phyloP scores from a whole-genome alignment of 1,140 invertebrate genomes.

The Scaptomyza montana region DNA sequence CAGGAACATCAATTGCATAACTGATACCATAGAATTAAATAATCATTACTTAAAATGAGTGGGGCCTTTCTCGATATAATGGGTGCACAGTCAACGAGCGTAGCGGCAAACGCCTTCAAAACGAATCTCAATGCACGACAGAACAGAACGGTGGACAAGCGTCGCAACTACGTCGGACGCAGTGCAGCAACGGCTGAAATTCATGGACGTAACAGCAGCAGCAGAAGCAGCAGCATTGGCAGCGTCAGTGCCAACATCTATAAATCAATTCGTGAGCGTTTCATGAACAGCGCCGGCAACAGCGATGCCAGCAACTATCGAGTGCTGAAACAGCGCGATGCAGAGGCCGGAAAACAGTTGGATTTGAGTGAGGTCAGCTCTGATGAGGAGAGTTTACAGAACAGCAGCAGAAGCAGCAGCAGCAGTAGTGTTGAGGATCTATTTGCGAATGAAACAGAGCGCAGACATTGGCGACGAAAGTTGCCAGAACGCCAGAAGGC shows the following conservation, averaged over 20 bases:
- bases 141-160: constrained; percentile 18
- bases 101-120: constrained; percentile 13
- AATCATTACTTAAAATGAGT: constrained; percentile 59
- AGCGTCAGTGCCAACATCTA: constrained; percentile 58
- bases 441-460: constrained; percentile 48
- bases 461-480: constrained; percentile 49
- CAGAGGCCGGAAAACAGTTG: constrained; percentile 36
- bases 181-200: constrained; percentile 42
- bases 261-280: constrained; percentile 66
- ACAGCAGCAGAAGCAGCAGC: constrained; percentile 31
- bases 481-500: constrained; percentile 22
- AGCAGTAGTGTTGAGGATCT: constrained; percentile 68
- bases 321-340: constrained; percentile 54
- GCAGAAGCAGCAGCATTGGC: constrained; percentile 46
- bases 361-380: constrained; percentile 49
- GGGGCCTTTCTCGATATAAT: constrained; percentile 65
- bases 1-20: constrained; percentile 65
- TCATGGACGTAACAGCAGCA: constrained; percentile 35
- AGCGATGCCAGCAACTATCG: constrained; percentile 46
- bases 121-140: constrained; percentile 13
- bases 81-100: constrained; percentile 34
- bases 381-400: constrained; percentile 28
- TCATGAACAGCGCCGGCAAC: constrained; percentile 38
- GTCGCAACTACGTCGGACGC: constrained; percentile 44
- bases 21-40: constrained; percentile 36